Evolutionary conservation across 2,113 vertebrate genomes (phyloP), one percentile per base, ranked within the genome.

Genomic region (Patagioenas fasciata): DNA sequence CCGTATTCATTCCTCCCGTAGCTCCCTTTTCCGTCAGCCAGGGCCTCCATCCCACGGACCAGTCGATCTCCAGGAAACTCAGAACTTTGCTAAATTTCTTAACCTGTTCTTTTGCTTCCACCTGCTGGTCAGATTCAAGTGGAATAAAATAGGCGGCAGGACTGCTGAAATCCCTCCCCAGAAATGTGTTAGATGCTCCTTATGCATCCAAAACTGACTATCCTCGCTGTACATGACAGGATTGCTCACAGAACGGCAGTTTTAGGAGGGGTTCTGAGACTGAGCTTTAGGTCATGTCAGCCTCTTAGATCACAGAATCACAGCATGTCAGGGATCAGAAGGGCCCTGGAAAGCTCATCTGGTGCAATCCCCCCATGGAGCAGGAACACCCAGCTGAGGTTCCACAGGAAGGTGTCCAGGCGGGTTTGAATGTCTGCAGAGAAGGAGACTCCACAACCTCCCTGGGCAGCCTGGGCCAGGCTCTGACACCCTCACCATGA

Each of bases 1-100:
- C 5, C 1, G 0, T 34, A 0, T 74, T 28, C 5, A 15, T 29
- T 31, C 10, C 20, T 31, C 5, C 5, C 2, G 14, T 34, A 4
- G 2, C 4, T 28, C 2, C 4, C 18, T 12, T 56, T 29, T 15
- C 11, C 7, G 0, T 57, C 16, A 13, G 9, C 36, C 3, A 5
- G 5, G 4, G 28, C 24, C 17, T 7, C 29, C 7, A 3, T 25
- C 67, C 24, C 15, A 10, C 1, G 4, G 9, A 0, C 12, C 28
- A 13, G n/a, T 29, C 10, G 10, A 32, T 50, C 20, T 51, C 5
- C 15, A 23, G 64, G 15, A 44, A 70, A 13, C 36, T 8, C 31
- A 19, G 34, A 36, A 20, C 5, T 64, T 75, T 51, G 3, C 18
- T 51, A 5, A 4, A 6, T 60, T 29, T 64, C 15, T 7, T 50